phyloP scores from a whole-genome alignment of 2,113 vertebrate genomes.

The Periophthalmodon schlosseri region DNA sequence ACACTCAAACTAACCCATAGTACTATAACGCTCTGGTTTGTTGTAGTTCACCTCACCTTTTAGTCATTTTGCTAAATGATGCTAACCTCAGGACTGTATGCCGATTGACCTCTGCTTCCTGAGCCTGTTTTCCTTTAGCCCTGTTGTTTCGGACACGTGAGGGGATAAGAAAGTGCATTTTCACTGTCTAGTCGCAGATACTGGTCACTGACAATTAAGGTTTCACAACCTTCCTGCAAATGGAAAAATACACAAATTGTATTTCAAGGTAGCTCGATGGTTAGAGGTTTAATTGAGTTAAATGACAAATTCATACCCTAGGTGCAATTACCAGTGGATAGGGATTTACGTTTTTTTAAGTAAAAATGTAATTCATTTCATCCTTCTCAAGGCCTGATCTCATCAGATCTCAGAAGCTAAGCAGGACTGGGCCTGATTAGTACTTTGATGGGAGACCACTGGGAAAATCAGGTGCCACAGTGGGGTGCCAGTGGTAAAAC shows the following conservation, averaged over 20 bases:
- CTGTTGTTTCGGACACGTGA: constrained; percentile 12
- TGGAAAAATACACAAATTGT: background rate
- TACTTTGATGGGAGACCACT: too few species aligned
- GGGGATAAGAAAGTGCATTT: background rate
- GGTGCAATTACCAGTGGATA: too few species aligned
- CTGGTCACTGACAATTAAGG: background rate
- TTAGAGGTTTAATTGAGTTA: too few species aligned
- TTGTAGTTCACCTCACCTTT: background rate
- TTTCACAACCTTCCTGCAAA: background rate
- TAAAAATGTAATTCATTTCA: too few species aligned
- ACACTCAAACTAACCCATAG: background rate
- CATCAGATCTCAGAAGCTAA: too few species aligned
- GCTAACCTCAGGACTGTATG: background rate
- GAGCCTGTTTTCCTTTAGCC: constrained; percentile 9
- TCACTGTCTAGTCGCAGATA: constrained; percentile 5
- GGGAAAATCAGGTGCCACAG: too few species aligned
- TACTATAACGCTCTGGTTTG: background rate
- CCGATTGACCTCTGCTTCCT: constrained; percentile 11
- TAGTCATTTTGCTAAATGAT: background rate
- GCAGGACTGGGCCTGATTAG: too few species aligned
- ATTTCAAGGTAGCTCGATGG: too few species aligned
- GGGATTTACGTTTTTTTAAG: too few species aligned
- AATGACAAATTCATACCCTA: too few species aligned
- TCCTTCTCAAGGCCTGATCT: too few species aligned
- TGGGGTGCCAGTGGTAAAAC: too few species aligned